Evolutionary conservation across 2,113 vertebrate genomes (phyloP), one percentile per base, ranked within the genome.

Genomic region (Osmerus mordax): DNA sequence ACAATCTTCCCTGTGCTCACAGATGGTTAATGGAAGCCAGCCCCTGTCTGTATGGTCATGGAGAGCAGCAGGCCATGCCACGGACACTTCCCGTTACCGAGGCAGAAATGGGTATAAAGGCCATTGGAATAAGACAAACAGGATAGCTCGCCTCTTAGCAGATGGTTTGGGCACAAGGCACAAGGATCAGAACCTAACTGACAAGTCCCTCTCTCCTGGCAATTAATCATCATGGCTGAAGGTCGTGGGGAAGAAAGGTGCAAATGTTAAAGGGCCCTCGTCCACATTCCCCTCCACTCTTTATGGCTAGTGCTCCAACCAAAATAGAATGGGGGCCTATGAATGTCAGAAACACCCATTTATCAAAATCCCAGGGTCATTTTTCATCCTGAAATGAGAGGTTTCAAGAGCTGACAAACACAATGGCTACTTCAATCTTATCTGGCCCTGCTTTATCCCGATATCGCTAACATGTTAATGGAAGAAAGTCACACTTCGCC

Each of bases 111-210:
- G 78, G 78, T 79, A 83, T 61, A 89, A 86, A 90, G 88, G 84
- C 87, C 73, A 77, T 81, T 69, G 74, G 85, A 79, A 88, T 81
- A 18, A 70, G 89, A 87, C 81, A 78, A 89, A 91, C 84, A 71
- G 86, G 78, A 89, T 84, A 11, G 73, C 54, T 78, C 61, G n/a
- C 58, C 89, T 93, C 90, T 88, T 2, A 87, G 92, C 92, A 95
- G 94, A 95, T 93, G 92, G 91, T 90, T 89, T 85, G 86, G 88
- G 90, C 81, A 32, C 52, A 73, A 88, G 83, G 89, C 90, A 89
- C 89, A 93, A 90, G 93, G 94, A 94, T 93, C 94, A 94, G 89
- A 89, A 89, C 89, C 88, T 93, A 91, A 92, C 86, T 91, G 92
- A 93, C 91, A 94, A 92, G 87, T 91, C 88, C 83, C 78, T 80